phyloP scores from a whole-genome alignment of 2,113 vertebrate genomes.

The Pitta sordida region DNA sequence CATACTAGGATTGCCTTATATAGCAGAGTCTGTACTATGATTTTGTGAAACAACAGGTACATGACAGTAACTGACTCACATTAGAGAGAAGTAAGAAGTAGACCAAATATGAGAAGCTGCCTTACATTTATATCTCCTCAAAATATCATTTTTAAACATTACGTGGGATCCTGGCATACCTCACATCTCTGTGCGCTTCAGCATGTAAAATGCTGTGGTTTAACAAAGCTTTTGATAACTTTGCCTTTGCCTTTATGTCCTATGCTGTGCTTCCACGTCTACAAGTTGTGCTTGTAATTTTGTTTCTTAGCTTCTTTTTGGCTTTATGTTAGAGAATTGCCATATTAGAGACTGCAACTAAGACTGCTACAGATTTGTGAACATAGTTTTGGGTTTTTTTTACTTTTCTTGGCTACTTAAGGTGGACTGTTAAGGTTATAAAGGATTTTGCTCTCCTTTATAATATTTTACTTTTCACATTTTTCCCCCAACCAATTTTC shows the following conservation, averaged over 20 bases:
- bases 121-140: background rate
- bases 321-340: background rate
- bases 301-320: background rate
- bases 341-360: background rate
- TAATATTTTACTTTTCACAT: background rate
- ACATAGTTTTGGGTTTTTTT: background rate
- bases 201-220: background rate
- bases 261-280: background rate
- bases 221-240: background rate
- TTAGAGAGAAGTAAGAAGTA: background rate
- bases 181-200: background rate
- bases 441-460: background rate
- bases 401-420: background rate
- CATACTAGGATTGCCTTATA: background rate
- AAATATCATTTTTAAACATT: background rate
- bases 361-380: background rate
- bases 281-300: background rate
- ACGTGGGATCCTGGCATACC: background rate
- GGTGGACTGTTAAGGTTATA: background rate
- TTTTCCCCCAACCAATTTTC: background rate
- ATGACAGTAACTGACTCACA: accelerated
- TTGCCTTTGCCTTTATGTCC: background rate
- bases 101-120: background rate
- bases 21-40: background rate
- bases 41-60: background rate